Evolutionary conservation across 2,113 vertebrate species (phyloP), one percentile per base, ranked within the genome.

Genomic region (Pachycephala philippinensis): DNA sequence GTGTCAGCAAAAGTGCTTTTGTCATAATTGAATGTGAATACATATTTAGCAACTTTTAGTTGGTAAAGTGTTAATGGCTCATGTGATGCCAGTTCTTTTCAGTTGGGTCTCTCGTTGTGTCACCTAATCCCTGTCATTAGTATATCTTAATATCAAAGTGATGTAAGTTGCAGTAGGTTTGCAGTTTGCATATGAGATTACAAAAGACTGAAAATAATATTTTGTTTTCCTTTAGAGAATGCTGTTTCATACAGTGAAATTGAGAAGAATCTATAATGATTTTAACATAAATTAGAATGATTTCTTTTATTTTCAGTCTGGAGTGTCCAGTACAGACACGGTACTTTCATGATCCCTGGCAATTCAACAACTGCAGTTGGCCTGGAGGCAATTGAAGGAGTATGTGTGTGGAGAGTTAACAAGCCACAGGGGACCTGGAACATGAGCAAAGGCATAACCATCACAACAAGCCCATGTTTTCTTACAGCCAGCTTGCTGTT

Each of bases 401-500:
- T 96, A 66, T 95, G 84, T 91, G 63, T 97, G 89, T 80, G 79
- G 93, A 97, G 76, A 92, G 95, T 93, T 97, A 97, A 97, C 77
- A 97, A 97, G 93, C 95, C 97, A 85, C 91, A 39, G 83, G 97
- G 85, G 97, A 97, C 83, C 79, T 91, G 72, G 57, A 91, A 89
- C 87, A 97, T 47, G 95, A 97, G 93, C 84, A 96, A 97, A 97
- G 95, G 86, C 93, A 93, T 86, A 95, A 95, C 87, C 94, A 87
- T 94, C 84, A 95, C 96, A 97, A 97, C 91, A 96, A 97, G 87
- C 33, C 59, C 59, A 60, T 97, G 96, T 97, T 98, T 98, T 97
- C 85, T 76, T 95, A 97, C 81, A 96, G 94, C 65, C 89, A 74
- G 82, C 95, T 96, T 96, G 96, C 95, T 97, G 88, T 93, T 95